Percentiles rank a stretch among this genome's conserved stretches.
These are phyloP conservation scores for Nematolebias whitei DNA, from an alignment of 2,113 vertebrate genomes.

Conservation along the genomic window DNA sequence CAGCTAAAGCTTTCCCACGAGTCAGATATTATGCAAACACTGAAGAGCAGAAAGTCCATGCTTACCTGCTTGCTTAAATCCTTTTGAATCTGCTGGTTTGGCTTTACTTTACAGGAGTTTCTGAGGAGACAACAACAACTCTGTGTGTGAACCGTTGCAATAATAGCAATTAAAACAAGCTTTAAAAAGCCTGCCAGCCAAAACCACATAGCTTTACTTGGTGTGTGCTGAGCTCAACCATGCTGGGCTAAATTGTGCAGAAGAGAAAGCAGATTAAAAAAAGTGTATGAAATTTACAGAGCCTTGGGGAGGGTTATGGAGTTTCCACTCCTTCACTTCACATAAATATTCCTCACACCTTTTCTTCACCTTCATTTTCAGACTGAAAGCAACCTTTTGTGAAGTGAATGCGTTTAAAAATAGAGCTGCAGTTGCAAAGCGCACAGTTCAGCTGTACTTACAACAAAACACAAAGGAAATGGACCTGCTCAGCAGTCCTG, in stretches of 20 bases:
- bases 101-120: constrained; percentile 92
- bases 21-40: background rate
- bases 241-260: constrained; percentile 31
- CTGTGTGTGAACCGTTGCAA: constrained; percentile 8
- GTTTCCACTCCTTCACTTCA: constrained; percentile 9
- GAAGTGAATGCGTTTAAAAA: constrained; percentile 8
- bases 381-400: constrained; percentile 8
- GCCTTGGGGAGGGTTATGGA: constrained; percentile 18
- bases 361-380: constrained; percentile 13
- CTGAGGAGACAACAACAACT: constrained; percentile 65
- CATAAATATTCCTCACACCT: constrained; percentile 6
- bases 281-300: constrained; percentile 32
- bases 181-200: constrained; percentile 35
- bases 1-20: background rate
- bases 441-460: constrained; percentile 83
- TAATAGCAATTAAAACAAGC: constrained; percentile 22
- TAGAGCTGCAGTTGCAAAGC: constrained; percentile 12
- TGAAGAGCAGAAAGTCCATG: background rate
- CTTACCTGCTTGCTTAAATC: constrained; percentile 82
- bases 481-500: constrained; percentile 95
- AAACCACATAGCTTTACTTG: constrained; percentile 30
- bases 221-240: constrained; percentile 21
- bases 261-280: constrained; percentile 53
- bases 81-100: constrained; percentile 75
- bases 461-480: constrained; percentile 97